Conservation (phyloP, 1,140 invertebrate genomes). For the Rhopalosiphum padi region DNA sequence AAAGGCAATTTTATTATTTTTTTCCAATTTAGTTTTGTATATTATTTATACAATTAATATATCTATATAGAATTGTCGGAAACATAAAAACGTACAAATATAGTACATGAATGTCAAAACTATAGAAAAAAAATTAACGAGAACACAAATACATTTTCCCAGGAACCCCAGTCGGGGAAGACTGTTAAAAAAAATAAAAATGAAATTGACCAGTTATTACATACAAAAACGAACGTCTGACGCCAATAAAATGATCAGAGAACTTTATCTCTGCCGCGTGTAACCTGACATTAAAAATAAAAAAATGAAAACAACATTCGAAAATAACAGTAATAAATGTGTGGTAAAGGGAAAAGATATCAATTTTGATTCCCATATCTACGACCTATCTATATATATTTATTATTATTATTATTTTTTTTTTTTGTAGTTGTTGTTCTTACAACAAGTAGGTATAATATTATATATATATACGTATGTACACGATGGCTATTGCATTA, state of each 20-base stretch:
- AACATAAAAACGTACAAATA: slow-evolving; percentile 13
- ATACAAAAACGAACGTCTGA: slow-evolving; percentile 34
- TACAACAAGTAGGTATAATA: not conserved
- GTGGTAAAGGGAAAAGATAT: slow-evolving; percentile 48
- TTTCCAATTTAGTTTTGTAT: not conserved
- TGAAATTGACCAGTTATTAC: slow-evolving; percentile 51
- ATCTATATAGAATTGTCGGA: not conserved
- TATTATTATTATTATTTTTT: slow-evolving; percentile 31
- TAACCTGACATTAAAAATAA: slow-evolving; percentile 54
- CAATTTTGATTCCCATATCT: slow-evolving; percentile 56
- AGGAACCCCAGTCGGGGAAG: slow-evolving; percentile 24
- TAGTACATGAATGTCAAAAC: not conserved
- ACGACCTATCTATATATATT: slow-evolving; percentile 45
- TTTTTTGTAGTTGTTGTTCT: not conserved
- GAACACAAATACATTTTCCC: slow-evolving; percentile 28
- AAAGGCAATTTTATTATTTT: not conserved
- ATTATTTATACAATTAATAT: not conserved
- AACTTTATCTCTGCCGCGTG: slow-evolving; percentile 55
- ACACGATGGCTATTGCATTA: not conserved
- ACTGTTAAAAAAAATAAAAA: slow-evolving; percentile 32
- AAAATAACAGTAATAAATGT: slow-evolving; percentile 58
- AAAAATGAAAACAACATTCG: slow-evolving; percentile 46
- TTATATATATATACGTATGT: not conserved
- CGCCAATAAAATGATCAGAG: slow-evolving; percentile 57
- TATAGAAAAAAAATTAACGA: not conserved